Percentiles rank a stretch among this genome's conserved stretches.
These are phyloP conservation scores for Caenorhabditis briggsae DNA, from an alignment of 1,140 invertebrate genomes.

Conservation along the genomic window DNA sequence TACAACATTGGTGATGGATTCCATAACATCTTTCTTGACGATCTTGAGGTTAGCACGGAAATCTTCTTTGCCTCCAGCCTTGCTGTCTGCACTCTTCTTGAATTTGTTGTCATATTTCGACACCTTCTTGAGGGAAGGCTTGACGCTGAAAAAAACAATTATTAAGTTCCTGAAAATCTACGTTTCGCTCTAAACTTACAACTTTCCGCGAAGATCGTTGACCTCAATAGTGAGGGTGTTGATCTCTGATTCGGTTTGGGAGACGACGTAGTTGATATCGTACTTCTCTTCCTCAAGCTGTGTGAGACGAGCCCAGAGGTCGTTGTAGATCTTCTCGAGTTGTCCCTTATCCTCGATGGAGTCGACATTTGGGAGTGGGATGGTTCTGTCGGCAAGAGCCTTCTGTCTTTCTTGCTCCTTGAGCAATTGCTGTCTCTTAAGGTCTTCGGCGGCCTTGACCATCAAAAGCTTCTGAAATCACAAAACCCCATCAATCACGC, in stretches of 20 bases:
- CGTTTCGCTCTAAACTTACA: constrained; percentile 85
- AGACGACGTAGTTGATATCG: constrained; percentile 95
- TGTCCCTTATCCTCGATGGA: constrained; percentile 79
- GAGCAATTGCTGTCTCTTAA: constrained; percentile 98
- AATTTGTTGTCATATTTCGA: constrained; percentile 98
- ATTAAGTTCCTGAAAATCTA: neutral
- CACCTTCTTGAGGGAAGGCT: constrained; percentile 98
- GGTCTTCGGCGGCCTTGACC: constrained; percentile 98
- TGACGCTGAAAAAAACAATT: constrained; percentile 82
- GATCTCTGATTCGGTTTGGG: constrained; percentile 95
- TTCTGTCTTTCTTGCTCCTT: constrained; percentile 96
- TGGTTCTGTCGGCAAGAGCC: constrained; percentile 89
- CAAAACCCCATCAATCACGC: constrained; percentile 51
- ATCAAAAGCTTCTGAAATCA: constrained; percentile 86
- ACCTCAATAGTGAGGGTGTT: constrained; percentile 98
- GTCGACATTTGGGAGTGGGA: constrained; percentile 67
- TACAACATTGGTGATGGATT: constrained; percentile 55
- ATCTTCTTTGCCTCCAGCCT: constrained; percentile 59
- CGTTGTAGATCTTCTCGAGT: constrained; percentile 92
- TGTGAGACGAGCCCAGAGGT: constrained; percentile 90
- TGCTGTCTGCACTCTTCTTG: constrained; percentile 64
- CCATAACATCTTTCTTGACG: constrained; percentile 64
- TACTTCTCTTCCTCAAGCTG: constrained; percentile 95
- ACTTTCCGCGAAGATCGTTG: constrained; percentile 99
- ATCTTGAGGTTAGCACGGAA: constrained; percentile 67